These are phyloP conservation scores for Diaprepes abbreviatus DNA, from an alignment of 2,888 invertebrate species.

Conservation along the genomic window DNA sequence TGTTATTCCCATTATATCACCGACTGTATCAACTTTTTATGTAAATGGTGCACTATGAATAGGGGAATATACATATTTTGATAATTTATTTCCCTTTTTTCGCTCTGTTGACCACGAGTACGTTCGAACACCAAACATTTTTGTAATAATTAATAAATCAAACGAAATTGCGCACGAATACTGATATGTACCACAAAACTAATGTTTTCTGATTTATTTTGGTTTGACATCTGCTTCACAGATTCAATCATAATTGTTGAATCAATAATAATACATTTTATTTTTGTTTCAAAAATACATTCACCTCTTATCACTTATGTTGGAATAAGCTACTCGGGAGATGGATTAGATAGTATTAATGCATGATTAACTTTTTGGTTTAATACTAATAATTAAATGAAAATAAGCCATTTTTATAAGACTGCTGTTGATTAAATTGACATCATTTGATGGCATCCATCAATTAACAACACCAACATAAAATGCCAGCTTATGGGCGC, in stretches of 20 bases:
- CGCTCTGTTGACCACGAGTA: slow-evolving; percentile 30
- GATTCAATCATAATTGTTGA: background rate
- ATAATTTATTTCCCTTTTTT: slow-evolving; percentile 32
- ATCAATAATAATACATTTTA: background rate
- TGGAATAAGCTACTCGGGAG: too few relatives aligned
- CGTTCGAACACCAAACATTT: slow-evolving; percentile 29
- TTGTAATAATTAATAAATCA: slow-evolving; percentile 41
- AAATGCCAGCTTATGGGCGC: too few relatives aligned
- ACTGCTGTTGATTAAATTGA: too few relatives aligned
- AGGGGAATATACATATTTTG: slow-evolving; percentile 27
- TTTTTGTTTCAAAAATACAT: slow-evolving; percentile 5
- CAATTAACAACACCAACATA: too few relatives aligned
- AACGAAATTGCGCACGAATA: slow-evolving; percentile 21
- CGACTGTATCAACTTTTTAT: slow-evolving; percentile 24
- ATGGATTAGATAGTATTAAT: too few relatives aligned
- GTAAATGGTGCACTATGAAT: slow-evolving; percentile 25
- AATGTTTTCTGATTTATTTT: slow-evolving; percentile 27
- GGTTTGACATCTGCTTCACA: slow-evolving; percentile 23
- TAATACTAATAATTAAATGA: too few relatives aligned
- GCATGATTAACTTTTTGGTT: too few relatives aligned
- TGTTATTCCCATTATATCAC: too few relatives aligned
- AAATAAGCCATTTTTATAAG: too few relatives aligned
- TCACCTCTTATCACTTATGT: too few relatives aligned
- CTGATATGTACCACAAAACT: slow-evolving; percentile 19
- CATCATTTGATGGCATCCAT: too few relatives aligned